A percentile compares a stretch with the other conserved stretches of the same genome.
These are phyloP conservation scores for Conger conger DNA, from an alignment of 2,113 vertebrate species.

Conservation along the genomic window DNA sequence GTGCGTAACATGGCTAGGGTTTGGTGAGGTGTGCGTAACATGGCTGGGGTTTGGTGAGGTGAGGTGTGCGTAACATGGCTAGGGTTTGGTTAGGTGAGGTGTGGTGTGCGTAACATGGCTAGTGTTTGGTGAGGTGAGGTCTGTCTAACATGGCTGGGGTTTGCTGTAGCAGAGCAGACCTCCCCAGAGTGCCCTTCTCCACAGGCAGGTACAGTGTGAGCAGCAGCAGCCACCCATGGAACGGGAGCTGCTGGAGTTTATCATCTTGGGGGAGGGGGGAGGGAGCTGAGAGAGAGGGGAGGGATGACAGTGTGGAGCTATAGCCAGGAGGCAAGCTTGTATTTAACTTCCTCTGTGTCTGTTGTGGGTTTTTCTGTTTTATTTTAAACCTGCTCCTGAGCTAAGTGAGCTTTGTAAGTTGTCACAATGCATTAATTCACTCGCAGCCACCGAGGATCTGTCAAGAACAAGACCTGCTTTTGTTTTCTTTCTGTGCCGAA, in stretches of 20 bases:
- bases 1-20: not conserved
- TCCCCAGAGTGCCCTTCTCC: not conserved
- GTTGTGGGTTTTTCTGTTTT: not conserved
- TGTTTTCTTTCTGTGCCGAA: not conserved
- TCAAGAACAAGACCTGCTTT: not conserved
- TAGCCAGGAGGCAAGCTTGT: not conserved
- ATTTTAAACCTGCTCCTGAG: not conserved
- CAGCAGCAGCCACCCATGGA: not conserved
- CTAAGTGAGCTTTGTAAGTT: not conserved
- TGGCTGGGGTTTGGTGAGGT: too few relatives aligned
- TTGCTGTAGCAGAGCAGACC: not conserved
- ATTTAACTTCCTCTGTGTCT: not conserved
- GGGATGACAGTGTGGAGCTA: not conserved
- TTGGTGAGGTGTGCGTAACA: too few relatives aligned
- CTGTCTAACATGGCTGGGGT: not conserved
- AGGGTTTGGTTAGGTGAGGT: too few relatives aligned
- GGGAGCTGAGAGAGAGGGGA: not conserved
- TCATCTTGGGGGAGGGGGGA: too few relatives aligned
- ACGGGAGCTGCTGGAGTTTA: not conserved
- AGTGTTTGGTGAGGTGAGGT: not conserved
- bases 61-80: too few relatives aligned
- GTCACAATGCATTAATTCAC: conserved; percentile 1
- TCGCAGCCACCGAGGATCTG: not conserved
- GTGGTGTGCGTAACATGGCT: not conserved
- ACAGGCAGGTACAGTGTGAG: not conserved